Base-by-base conservation (phyloP, 2,888 invertebrate genomes). In the Antheraea assamensis region DNA sequence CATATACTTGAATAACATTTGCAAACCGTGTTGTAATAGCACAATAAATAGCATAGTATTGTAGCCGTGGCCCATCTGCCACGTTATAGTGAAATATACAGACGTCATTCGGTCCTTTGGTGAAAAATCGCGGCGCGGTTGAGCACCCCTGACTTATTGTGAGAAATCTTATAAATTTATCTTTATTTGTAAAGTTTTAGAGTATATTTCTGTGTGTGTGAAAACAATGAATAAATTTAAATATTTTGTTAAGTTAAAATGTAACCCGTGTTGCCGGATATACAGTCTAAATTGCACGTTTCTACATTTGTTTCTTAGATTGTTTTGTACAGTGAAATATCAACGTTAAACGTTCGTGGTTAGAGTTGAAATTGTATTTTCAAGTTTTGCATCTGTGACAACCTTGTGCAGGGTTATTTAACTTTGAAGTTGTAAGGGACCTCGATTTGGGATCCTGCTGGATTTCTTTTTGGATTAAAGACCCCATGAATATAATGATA, bases 161-260 rank as follows among this genome's bases (percentile, higher is more conserved):
- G 76, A 76, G 74, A 76, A 78, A 74, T 71, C 70, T 42, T 17
- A 15, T 73, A 79, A 81, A 78, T 72, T 75, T 70, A 78, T 78
- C 82, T 81, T 78, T 81, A 80, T 74, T 70, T 21, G 71, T 70
- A 70, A 74, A 75, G 74, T 31, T 73, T 79, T 87, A 91, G 79
- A 83, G 92, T 88, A 76, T 76, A 87, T 83, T 87, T 87, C 88
- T 77, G 81, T 85, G 86, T 78, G 70, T 71, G 71, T 68, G 68
- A 35, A 73, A 73, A 74, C 80, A 77, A 81, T 85, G 93, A 91
- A 92, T 93, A 93, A 93, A 93, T 94, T 94, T 92, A 93, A 94
- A 93, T 93, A 91, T 94, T 66, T 93, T 93, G 94, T 93, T 91
- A 93, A 94, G 89, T 94, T 93, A 93, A 94, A 94, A 94, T 94